Evolutionary conservation across 2,113 vertebrate species (phyloP), one percentile per base, ranked within the genome.

Genomic region (Carettochelys insculpta): DNA sequence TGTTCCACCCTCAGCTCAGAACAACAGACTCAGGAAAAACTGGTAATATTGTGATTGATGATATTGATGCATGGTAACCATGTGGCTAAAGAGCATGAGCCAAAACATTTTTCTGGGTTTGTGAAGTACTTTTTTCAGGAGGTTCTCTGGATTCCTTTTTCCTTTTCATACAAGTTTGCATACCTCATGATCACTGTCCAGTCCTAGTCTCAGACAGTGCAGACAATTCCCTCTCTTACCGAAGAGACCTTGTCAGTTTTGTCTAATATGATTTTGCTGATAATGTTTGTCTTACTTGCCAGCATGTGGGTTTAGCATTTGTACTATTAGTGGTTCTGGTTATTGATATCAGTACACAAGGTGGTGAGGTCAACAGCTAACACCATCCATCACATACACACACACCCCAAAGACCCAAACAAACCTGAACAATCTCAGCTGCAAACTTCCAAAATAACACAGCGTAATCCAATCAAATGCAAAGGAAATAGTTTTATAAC

Each of bases 401-500:
- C 95, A 94, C 96, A 85, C 8, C 50, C 27, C 79, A 91, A 90
- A 94, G 45, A 90, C 84, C 96, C 94, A 92, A 95, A 94, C 96
- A n/a, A 1, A 45, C 78, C 82, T 2, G 25, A 12, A 94, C 92
- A 95, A 34, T 94, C 83, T 91, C 85, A 84, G 48, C 87, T 92
- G 82, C 89, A 97, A 95, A 82, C 87, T 92, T 93, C 61, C 17
- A 97, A 96, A 97, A 97, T 92, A 96, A 88, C 84, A 75, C 80
- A 87, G 48, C 65, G 78, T 90, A 97, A 95, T 89, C 94, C 95
- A 97, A 95, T 96, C 90, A 97, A 97, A 97, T 95, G 84, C 77
- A 95, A 97, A 86, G 86, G 92, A 96, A 97, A 97, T 97, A 97
- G 97, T 97, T 96, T 97, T 97, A 94, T 95, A 96, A 97, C 90